Evolutionary conservation across 2,113 vertebrate species (phyloP).

Genomic region (Electrona antarctica): DNA sequence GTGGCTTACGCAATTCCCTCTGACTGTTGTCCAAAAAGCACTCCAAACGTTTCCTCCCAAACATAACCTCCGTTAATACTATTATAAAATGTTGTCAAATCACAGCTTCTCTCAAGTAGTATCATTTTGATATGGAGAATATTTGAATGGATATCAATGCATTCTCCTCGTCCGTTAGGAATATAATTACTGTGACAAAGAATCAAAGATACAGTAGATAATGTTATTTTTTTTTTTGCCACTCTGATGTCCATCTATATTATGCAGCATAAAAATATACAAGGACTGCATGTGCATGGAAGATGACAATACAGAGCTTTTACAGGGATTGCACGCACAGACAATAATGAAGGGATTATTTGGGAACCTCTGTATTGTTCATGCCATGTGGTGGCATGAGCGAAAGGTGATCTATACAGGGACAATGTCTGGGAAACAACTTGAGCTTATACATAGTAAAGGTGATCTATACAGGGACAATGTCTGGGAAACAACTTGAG

Average conservation of each 20-base stretch:
- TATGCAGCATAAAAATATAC: conserved; percentile 28
- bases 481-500: conserved; percentile 8
- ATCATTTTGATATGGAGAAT: not conserved
- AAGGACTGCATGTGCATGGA: not conserved
- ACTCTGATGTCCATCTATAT: not conserved
- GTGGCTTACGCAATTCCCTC: conserved; percentile 57
- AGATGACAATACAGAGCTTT: conserved; percentile 25
- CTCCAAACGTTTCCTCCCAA: conserved; percentile 38
- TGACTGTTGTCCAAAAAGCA: conserved; percentile 32
- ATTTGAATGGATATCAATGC: not conserved
- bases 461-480: too few relatives aligned
- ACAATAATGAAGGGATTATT: conserved; percentile 36
- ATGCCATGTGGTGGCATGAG: too few relatives aligned
- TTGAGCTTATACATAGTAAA: not conserved
- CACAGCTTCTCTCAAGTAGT: conserved; percentile 10
- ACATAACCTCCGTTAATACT: conserved; percentile 44
- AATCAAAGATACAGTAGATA: too few relatives aligned
- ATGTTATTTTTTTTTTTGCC: conserved; percentile 32
- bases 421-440: conserved; percentile 10
- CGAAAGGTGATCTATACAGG: not conserved
- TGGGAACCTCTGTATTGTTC: not conserved
- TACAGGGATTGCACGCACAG: conserved; percentile 44
- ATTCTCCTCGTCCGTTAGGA: conserved; percentile 16
- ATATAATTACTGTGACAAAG: conserved; percentile 31
- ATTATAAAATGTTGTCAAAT: conserved; percentile 51